Conservation (phyloP, 2,113 vertebrate species). For the Nipponia nippon region DNA sequence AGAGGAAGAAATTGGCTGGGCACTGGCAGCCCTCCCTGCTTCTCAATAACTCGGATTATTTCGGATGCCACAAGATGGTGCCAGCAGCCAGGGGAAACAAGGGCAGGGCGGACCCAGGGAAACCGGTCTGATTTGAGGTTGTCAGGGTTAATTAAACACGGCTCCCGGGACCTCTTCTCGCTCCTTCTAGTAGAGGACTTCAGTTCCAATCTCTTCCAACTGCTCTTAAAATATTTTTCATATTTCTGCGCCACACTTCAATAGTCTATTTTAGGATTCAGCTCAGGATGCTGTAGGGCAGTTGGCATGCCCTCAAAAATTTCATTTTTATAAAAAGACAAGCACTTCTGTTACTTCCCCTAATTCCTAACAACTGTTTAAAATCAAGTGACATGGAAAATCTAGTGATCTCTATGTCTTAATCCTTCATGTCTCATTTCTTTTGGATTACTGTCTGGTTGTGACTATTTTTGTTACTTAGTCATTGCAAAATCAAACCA, state of each 20-base stretch:
- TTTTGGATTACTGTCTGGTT: background rate
- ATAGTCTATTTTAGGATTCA: background rate
- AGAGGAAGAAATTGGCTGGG: background rate
- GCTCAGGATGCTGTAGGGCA: background rate
- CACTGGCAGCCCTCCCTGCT: background rate
- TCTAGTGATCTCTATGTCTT: background rate
- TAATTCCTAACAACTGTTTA: background rate
- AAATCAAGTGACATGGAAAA: background rate
- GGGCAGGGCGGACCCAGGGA: accelerated
- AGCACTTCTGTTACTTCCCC: background rate
- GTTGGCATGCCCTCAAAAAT: constrained; percentile 29
- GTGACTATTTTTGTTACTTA: background rate
- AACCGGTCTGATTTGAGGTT: accelerated
- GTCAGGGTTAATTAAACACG: background rate
- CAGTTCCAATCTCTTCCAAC: background rate
- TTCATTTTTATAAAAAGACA: background rate
- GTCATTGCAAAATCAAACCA: background rate
- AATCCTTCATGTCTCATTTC: constrained; percentile 14
- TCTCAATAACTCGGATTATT: background rate
- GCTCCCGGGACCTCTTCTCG: background rate
- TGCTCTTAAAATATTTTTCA: background rate
- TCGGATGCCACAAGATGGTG: constrained; percentile 42
- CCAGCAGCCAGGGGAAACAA: background rate
- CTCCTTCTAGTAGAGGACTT: background rate
- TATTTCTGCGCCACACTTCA: background rate